Evolutionary conservation across 2,797 vertebrate species (phyloP).

Genomic region (Sebastes minor): DNA sequence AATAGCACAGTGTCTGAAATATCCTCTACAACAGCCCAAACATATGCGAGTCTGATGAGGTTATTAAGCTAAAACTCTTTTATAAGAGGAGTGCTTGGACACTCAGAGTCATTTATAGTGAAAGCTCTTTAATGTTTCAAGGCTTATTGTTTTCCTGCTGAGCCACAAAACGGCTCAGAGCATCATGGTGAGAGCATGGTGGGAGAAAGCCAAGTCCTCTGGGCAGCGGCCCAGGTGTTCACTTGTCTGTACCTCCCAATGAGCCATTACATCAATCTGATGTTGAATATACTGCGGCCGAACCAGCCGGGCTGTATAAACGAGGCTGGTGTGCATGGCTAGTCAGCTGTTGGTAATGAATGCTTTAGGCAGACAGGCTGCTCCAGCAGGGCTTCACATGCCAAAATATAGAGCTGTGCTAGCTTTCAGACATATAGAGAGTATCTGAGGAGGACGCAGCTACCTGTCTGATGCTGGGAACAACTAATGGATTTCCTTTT

Average conservation of each 20-base stretch:
- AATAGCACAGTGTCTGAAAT: slow-evolving; percentile 59
- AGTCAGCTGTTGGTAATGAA: slow-evolving; percentile 68
- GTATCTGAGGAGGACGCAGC: slow-evolving; percentile 6
- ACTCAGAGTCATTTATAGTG: slow-evolving; percentile 30
- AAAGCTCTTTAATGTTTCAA: slow-evolving; percentile 45
- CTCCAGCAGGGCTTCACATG: slow-evolving; percentile 19
- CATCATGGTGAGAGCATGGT: slow-evolving; percentile 35
- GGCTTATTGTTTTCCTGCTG: slow-evolving; percentile 53
- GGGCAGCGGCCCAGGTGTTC: slow-evolving; percentile 61
- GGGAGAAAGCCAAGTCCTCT: slow-evolving; percentile 36
- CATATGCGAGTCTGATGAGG: slow-evolving; percentile 22
- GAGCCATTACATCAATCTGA: slow-evolving; percentile 56
- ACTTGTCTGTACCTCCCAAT: slow-evolving; percentile 51
- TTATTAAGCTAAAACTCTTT: slow-evolving; percentile 48
- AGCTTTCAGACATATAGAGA: slow-evolving; percentile 48
- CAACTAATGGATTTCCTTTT: slow-evolving; percentile 18
- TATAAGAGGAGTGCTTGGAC: slow-evolving; percentile 32
- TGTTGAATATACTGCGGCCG: slow-evolving; percentile 11
- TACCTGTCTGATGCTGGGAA: slow-evolving; percentile 1
- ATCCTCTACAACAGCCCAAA: slow-evolving; percentile 46
- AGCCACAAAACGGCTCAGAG: slow-evolving; percentile 40
- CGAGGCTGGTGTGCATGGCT: slow-evolving; percentile 56
- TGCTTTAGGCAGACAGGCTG: slow-evolving; percentile 17
- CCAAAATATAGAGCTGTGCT: slow-evolving; percentile 36
- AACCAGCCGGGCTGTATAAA: slow-evolving; percentile 49